Conservation (phyloP, 1,140 invertebrate species). For the Hyposmocoma kahamanoa region DNA sequence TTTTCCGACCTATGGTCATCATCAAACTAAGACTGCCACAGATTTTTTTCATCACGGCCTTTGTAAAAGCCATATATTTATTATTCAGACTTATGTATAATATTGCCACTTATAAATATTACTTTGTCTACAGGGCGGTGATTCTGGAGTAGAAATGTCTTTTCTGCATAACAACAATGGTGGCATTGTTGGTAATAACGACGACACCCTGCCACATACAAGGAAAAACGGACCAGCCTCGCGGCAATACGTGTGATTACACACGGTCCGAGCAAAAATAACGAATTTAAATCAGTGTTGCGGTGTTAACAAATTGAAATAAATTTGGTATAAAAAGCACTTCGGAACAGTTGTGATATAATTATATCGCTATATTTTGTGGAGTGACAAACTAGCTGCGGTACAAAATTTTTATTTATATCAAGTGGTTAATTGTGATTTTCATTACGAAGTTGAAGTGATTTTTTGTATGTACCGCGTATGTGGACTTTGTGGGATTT, state of each 20-base stretch:
- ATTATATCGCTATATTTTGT: constrained; percentile 30
- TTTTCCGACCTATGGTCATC: too few relatives aligned
- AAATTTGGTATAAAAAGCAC: constrained; percentile 27
- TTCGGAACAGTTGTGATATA: constrained; percentile 37
- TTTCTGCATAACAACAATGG: constrained; percentile 64
- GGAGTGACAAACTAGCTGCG: constrained; percentile 39
- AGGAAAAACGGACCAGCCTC: constrained; percentile 50
- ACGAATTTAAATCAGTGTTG: constrained; percentile 18
- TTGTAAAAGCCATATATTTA: too few relatives aligned
- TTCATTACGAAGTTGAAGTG: too few relatives aligned
- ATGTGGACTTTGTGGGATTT: too few relatives aligned
- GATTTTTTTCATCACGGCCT: too few relatives aligned
- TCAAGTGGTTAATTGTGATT: constrained; percentile 18
- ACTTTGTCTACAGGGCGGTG: constrained; percentile 35
- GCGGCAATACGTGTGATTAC: constrained; percentile 52
- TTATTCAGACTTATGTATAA: too few relatives aligned
- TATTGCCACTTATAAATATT: neutral
- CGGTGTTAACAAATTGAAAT: constrained; percentile 19
- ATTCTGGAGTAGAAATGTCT: constrained; percentile 60
- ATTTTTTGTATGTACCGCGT: neutral
- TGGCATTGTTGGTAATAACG: constrained; percentile 26
- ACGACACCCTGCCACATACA: constrained; percentile 48
- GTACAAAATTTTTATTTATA: constrained; percentile 58
- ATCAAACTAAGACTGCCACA: too few relatives aligned
- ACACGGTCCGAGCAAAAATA: neutral